Evolutionary conservation across 2,888 invertebrate genomes (phyloP), one percentile per base, ranked within the genome.

Genomic region (Hermaeophaga mercurialis): DNA sequence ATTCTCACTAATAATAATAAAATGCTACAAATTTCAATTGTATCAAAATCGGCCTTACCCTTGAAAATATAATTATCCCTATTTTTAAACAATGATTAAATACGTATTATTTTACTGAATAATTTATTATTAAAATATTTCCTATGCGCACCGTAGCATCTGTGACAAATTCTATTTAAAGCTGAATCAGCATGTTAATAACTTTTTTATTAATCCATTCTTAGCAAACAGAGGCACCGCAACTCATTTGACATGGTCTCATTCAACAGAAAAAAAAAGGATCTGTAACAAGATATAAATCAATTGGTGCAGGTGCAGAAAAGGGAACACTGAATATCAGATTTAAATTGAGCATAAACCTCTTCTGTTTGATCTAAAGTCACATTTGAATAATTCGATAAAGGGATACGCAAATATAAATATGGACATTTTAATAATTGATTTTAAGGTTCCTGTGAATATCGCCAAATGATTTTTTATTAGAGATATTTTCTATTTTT

Each of bases 291-390:
- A 47, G 60, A 62, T 62, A 62, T 62, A 60, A 62, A 62, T 62
- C 62, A 62, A 60, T 58, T 52, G 48, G 52, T 61, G 67, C 68
- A 68, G 67, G 68, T 68, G 68, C 62, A 63, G 58, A 50, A 55
- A 58, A 57, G 58, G 55, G 60, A 43, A 38, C 38, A 12, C 15
- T 9, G 17, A 39, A 39, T 12, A 39, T 41, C 34, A 61, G 63
- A 66, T 68, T 63, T 61, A 62, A 64, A 66, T 66, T 45, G 57
- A 59, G 68, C 66, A 57, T 64, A 3, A 5, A 66, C 63, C 64
- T 45, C 58, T 41, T 39, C 47, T 61, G 56, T 59, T 63, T 63
- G 63, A 63, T 63, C 59, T 50, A 63, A 62, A 66, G 64, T 62
- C 66, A 59, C 61, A 66, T 66, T 64, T 61, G 60, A 65, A 61